Percentiles rank a stretch among this genome's conserved stretches.
These are phyloP conservation scores for Papilio dardanus DNA, from an alignment of 1,140 invertebrate species.

Conservation along the genomic window DNA sequence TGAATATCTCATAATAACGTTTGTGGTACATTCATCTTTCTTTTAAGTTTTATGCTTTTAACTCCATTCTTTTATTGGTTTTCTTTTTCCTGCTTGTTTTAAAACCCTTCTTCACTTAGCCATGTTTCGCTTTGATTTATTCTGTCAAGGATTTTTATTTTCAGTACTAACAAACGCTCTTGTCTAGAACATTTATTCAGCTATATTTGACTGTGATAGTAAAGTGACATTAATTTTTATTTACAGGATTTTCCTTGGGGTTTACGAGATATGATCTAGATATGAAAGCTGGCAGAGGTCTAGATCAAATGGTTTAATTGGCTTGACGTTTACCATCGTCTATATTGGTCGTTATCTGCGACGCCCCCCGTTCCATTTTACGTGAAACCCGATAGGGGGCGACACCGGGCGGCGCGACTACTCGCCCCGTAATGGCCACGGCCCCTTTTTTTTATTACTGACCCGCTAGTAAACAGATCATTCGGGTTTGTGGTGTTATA, in stretches of 20 bases:
- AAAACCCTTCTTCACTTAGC: no score
- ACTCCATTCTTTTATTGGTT: not conserved
- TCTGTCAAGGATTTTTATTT: no score
- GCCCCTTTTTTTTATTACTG: slow-evolving; percentile 81
- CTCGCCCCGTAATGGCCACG: slow-evolving; percentile 76
- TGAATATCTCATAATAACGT: slow-evolving; percentile 61
- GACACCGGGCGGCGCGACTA: slow-evolving; percentile 69
- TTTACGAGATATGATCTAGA: slow-evolving; percentile 33
- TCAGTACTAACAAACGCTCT: no score
- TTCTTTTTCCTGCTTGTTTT: slow-evolving; percentile 21
- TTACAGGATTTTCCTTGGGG: slow-evolving; percentile 6
- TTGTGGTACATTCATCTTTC: slow-evolving; percentile 36
- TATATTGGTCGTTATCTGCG: slow-evolving; percentile 79
- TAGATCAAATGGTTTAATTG: slow-evolving; percentile 62
- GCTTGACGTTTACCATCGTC: slow-evolving; percentile 70
- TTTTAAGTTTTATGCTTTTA: slow-evolving; percentile 31
- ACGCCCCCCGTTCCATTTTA: slow-evolving; percentile 79
- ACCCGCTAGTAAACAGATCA: slow-evolving; percentile 82
- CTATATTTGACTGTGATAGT: not conserved
- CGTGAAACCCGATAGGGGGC: slow-evolving; percentile 81
- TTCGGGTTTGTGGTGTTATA: slow-evolving; percentile 82
- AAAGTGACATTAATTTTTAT: not conserved
- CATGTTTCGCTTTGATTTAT: no score
- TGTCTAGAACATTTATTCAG: not conserved
- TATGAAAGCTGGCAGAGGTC: slow-evolving; percentile 15